Evolutionary conservation across 2,113 vertebrate species (phyloP).

Genomic region (Bambusicola thoracicus): DNA sequence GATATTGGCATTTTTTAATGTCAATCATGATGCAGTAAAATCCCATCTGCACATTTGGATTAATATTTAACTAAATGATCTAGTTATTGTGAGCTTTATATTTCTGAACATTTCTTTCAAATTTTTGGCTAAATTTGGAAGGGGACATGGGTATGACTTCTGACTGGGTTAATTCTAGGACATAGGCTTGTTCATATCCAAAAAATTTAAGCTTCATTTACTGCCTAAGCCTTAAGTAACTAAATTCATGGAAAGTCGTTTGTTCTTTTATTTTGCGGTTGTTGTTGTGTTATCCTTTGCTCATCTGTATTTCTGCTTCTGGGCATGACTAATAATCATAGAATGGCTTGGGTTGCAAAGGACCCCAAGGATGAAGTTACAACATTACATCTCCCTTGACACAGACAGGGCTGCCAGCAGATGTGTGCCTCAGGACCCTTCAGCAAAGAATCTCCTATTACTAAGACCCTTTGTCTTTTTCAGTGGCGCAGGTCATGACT

Average conservation of each 20-base stretch:
- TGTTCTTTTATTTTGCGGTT: neutral
- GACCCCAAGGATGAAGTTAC: too few relatives aligned
- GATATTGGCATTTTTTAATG: constrained; percentile 3
- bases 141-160: rapidly evolving
- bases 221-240: neutral
- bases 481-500: too few relatives aligned
- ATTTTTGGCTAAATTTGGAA: neutral
- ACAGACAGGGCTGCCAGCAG: too few relatives aligned
- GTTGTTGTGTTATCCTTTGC: neutral
- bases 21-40: constrained; percentile 25
- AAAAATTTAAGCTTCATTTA: neutral
- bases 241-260: neutral
- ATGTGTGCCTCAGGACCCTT: too few relatives aligned
- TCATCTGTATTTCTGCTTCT: neutral
- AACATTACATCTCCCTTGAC: too few relatives aligned
- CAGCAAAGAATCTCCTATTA: too few relatives aligned
- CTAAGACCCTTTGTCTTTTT: too few relatives aligned
- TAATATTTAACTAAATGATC: neutral
- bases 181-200: neutral
- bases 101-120: neutral
- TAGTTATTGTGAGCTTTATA: neutral
- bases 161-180: neutral
- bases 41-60: neutral
- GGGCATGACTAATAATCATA: neutral
- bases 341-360: too few relatives aligned